These are phyloP conservation scores for Oncopodura yosiiana DNA, from an alignment of 1,140 invertebrate genomes.

Conservation along the genomic window DNA sequence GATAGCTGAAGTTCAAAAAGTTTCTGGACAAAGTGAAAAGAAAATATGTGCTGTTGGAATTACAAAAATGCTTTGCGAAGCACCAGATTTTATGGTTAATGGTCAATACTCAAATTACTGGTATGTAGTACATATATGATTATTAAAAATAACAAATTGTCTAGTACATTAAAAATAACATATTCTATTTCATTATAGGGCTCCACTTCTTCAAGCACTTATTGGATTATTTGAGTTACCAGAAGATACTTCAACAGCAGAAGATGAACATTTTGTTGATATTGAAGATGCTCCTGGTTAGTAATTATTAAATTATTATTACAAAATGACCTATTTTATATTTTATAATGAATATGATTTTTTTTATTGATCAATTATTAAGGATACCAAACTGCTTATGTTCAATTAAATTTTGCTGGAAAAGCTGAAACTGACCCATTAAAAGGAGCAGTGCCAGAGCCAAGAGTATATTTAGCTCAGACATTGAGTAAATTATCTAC, in stretches of 20 bases:
- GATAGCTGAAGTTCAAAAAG: constrained; percentile 73
- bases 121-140: constrained; percentile 41
- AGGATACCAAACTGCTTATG: constrained; percentile 81
- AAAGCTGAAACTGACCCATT: constrained; percentile 61
- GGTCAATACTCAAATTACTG: constrained; percentile 57
- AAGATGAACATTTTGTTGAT: constrained; percentile 78
- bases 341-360: no score
- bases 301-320: no score
- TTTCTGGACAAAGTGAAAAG: constrained; percentile 66
- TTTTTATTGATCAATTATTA: no score
- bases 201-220: constrained; percentile 55
- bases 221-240: constrained; percentile 82
- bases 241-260: constrained; percentile 61
- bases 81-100: constrained; percentile 49
- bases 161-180: constrained; percentile 5
- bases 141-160: neutral
- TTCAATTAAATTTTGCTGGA: constrained; percentile 74
- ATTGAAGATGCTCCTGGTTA: constrained; percentile 69
- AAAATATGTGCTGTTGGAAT: constrained; percentile 85
- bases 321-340: no score
- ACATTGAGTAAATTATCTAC: constrained; percentile 53
- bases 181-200: constrained; percentile 40
- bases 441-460: constrained; percentile 51
- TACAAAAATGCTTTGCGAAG: constrained; percentile 71
- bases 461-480: constrained; percentile 60